Conservation (phyloP, 2,113 vertebrate genomes). For the Elephas maximus region DNA sequence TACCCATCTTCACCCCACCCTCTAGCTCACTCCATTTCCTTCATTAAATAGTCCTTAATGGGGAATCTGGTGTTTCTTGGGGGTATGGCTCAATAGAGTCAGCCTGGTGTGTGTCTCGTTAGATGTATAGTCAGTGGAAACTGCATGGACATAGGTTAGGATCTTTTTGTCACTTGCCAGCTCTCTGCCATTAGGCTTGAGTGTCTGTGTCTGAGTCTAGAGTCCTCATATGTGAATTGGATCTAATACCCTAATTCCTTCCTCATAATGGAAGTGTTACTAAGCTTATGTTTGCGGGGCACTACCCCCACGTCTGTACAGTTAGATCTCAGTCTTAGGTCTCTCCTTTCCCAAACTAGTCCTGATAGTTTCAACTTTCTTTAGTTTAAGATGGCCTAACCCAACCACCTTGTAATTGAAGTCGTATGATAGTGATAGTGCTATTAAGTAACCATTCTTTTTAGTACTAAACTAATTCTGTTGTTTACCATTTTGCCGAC, state of each 20-base stretch:
- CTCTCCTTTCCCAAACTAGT: background rate
- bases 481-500: background rate
- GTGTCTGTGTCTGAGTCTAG: background rate
- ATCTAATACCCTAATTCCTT: constrained; percentile 16
- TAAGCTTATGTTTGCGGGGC: background rate
- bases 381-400: constrained; percentile 24
- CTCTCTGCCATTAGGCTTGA: background rate
- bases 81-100: background rate
- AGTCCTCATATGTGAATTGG: constrained; percentile 18
- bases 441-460: constrained; percentile 35
- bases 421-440: background rate
- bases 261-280: constrained; percentile 26
- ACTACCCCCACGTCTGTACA: constrained; percentile 33
- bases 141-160: background rate
- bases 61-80: constrained; percentile 11
- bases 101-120: constrained; percentile 20
- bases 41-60: constrained; percentile 5
- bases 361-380: constrained; percentile 5
- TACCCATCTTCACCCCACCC: background rate
- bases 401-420: constrained; percentile 13
- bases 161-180: background rate
- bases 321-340: background rate
- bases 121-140: background rate
- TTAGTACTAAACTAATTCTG: constrained; percentile 15
- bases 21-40: background rate